A percentile compares a stretch with the other conserved stretches of the same genome.
phyloP scores from a whole-genome alignment of 1,140 invertebrate genomes.

The Heliothis virescens region DNA sequence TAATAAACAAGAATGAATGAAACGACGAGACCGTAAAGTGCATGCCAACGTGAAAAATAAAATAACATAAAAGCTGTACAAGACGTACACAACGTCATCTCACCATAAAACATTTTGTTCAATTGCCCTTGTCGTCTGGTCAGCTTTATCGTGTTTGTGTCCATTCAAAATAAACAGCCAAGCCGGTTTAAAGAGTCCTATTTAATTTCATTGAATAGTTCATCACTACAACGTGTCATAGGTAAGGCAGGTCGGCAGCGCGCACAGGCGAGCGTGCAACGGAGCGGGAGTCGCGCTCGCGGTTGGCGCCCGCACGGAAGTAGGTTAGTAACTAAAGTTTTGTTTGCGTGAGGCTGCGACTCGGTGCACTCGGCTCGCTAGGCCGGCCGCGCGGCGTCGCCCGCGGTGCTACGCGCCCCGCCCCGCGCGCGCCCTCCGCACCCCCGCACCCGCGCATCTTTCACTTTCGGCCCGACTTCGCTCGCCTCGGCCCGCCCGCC shows the following conservation, averaged over 20 bases:
- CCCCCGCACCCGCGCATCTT: conserved; percentile 66
- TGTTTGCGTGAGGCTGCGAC: conserved; percentile 85
- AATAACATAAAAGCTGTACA: conserved; percentile 76
- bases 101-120: conserved; percentile 85
- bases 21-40: conserved; percentile 67
- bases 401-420: conserved; percentile 53
- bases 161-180: conserved; percentile 71
- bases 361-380: conserved; percentile 78
- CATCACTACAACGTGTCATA: conserved; percentile 79
- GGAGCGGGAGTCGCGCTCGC: conserved; percentile 74
- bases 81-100: conserved; percentile 78
- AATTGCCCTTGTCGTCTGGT: conserved; percentile 68
- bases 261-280: conserved; percentile 60
- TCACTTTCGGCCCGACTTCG: conserved; percentile 72
- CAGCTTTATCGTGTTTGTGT: conserved; percentile 69
- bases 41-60: conserved; percentile 75
- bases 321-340: conserved; percentile 86
- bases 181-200: conserved; percentile 60
- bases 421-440: conserved; percentile 53
- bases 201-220: conserved; percentile 72
- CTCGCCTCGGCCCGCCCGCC: conserved; percentile 68
- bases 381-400: conserved; percentile 66
- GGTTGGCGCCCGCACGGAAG: conserved; percentile 84
- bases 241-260: conserved; percentile 57
- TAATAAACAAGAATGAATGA: conserved; percentile 64